Evolutionary conservation across 2,888 invertebrate genomes (phyloP).

Genomic region (Rotaria magnacalcarata): DNA sequence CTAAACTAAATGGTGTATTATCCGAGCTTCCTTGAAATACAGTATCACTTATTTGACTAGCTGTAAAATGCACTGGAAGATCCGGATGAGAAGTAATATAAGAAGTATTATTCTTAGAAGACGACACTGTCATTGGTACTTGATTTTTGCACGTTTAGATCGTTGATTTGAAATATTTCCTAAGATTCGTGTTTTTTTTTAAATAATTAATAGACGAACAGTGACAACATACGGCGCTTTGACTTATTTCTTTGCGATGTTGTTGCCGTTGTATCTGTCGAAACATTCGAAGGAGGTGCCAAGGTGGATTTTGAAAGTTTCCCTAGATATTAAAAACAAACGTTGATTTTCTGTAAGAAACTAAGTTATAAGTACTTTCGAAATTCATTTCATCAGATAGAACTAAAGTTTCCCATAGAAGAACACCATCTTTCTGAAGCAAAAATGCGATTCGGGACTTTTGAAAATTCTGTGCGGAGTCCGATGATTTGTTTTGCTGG

Average conservation of each 20-base stretch:
- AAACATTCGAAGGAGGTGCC: not conserved
- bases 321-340: not conserved
- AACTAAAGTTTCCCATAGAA: not conserved
- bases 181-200: not conserved
- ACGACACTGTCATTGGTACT: too few species aligned
- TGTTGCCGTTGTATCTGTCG: not conserved
- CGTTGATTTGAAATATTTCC: not conserved
- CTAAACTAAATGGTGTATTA: not conserved
- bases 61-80: not conserved
- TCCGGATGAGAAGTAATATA: not conserved
- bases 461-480: not conserved
- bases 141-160: not conserved
- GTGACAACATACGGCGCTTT: not conserved
- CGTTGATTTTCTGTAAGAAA: not conserved
- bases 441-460: not conserved
- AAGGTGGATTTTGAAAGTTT: not conserved
- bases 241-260: not conserved
- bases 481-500: not conserved
- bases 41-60: not conserved
- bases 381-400: not conserved
- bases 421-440: not conserved
- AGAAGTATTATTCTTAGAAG: not conserved
- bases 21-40: too few species aligned
- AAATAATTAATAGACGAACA: not conserved
- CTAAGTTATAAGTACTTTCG: not conserved